Evolutionary conservation across 2,888 invertebrate species (phyloP).

Genomic region (Epistrophe grossulariae): DNA sequence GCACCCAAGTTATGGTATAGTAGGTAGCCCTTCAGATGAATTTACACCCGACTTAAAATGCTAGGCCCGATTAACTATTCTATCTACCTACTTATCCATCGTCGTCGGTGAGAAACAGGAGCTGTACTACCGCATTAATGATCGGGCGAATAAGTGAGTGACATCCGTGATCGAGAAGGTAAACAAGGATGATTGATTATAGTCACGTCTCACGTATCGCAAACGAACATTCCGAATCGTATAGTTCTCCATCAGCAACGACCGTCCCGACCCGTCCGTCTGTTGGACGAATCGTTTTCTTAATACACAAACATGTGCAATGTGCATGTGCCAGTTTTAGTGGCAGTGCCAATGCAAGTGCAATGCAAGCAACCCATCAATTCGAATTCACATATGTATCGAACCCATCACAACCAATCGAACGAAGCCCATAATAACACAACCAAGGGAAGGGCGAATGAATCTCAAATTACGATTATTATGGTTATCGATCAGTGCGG

Average conservation of each 20-base stretch:
- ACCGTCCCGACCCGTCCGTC: neutral
- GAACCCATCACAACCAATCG: slow-evolving; percentile 32
- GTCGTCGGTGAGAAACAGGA: slow-evolving; percentile 41
- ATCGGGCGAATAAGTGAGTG: slow-evolving; percentile 41
- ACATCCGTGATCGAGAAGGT: slow-evolving; percentile 45
- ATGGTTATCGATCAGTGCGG: slow-evolving; percentile 42
- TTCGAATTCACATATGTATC: slow-evolving; percentile 28
- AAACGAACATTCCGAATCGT: slow-evolving; percentile 32
- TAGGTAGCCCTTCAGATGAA: slow-evolving; percentile 20
- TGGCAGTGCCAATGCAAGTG: slow-evolving; percentile 1
- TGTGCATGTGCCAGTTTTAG: neutral
- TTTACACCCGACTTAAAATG: slow-evolving; percentile 28
- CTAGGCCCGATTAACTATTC: slow-evolving; percentile 25
- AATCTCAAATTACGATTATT: slow-evolving; percentile 46
- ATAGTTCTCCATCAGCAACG: neutral
- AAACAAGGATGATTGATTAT: slow-evolving; percentile 47
- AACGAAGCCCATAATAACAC: neutral
- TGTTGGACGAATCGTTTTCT: slow-evolving; percentile 16
- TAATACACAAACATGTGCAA: slow-evolving; percentile 27
- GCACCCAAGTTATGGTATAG: neutral
- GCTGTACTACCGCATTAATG: slow-evolving; percentile 43
- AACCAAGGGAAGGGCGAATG: slow-evolving; percentile 26
- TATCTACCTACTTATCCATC: neutral
- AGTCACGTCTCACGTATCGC: slow-evolving; percentile 37
- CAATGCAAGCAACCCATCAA: slow-evolving; percentile 23